phyloP scores from a whole-genome alignment of 2,113 vertebrate species.

The Melanocharis versteri region DNA sequence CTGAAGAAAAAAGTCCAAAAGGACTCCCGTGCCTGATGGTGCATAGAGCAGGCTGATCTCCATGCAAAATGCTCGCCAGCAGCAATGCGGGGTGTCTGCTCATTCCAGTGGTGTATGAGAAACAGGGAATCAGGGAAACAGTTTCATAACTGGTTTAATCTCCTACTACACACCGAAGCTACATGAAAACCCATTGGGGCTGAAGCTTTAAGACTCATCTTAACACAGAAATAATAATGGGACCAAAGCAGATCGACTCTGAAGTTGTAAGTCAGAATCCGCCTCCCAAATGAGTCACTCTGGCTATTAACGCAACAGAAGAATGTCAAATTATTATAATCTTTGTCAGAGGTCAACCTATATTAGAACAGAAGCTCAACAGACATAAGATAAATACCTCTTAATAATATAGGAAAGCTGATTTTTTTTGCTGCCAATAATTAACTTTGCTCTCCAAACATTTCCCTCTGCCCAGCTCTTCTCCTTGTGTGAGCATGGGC shows the following conservation, averaged over 20 bases:
- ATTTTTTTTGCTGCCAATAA: background rate
- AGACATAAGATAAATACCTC: slow-evolving; percentile 10
- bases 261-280: background rate
- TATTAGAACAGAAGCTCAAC: slow-evolving; percentile 8
- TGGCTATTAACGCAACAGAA: background rate
- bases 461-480: background rate
- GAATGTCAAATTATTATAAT: slow-evolving; percentile 33
- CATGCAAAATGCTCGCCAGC: background rate
- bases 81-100: fast-evolving
- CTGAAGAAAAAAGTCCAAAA: background rate
- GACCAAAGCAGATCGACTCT: background rate
- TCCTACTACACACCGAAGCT: background rate
- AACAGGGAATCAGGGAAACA: background rate
- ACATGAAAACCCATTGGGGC: background rate
- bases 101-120: background rate
- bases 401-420: background rate
- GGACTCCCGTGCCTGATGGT: background rate
- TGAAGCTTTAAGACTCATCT: background rate
- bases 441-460: background rate
- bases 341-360: slow-evolving; percentile 29
- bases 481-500: fast-evolving
- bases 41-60: background rate
- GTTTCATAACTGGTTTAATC: background rate
- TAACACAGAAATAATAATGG: background rate
- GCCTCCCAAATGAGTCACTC: background rate